These are phyloP conservation scores for Aptenodytes patagonicus DNA, from an alignment of 2,113 vertebrate genomes.

Conservation along the genomic window DNA sequence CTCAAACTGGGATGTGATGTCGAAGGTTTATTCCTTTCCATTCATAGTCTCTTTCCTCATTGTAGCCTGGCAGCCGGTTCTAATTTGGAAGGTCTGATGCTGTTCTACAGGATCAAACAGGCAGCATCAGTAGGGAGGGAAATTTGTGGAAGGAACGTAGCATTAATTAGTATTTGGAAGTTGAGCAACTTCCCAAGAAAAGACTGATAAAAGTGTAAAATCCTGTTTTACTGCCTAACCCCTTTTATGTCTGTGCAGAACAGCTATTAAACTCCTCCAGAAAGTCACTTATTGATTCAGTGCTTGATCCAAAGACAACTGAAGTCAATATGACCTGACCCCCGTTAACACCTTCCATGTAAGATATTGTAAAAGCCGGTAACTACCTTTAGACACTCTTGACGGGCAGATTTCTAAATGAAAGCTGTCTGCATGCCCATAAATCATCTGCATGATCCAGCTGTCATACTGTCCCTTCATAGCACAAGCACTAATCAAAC, in stretches of 20 bases:
- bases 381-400: background rate
- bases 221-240: background rate
- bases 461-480: background rate
- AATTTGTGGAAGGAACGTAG: background rate
- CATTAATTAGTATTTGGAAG: constrained; percentile 19
- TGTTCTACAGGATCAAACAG: background rate
- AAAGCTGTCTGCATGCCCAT: background rate
- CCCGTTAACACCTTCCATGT: background rate
- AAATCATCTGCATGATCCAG: background rate
- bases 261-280: background rate
- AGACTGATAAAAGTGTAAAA: background rate
- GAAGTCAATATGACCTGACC: background rate
- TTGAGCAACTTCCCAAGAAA: background rate
- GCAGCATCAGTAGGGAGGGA: background rate
- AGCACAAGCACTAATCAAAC: background rate
- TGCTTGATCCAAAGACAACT: background rate
- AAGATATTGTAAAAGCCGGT: background rate
- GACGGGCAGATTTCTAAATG: background rate
- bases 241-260: background rate
- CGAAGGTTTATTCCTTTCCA: background rate
- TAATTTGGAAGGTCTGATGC: background rate
- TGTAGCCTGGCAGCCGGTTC: background rate
- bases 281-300: constrained; percentile 9
- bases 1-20: background rate
- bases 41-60: background rate